phyloP scores from a whole-genome alignment of 2,888 invertebrate genomes.

The Pantelozetes paolii region DNA sequence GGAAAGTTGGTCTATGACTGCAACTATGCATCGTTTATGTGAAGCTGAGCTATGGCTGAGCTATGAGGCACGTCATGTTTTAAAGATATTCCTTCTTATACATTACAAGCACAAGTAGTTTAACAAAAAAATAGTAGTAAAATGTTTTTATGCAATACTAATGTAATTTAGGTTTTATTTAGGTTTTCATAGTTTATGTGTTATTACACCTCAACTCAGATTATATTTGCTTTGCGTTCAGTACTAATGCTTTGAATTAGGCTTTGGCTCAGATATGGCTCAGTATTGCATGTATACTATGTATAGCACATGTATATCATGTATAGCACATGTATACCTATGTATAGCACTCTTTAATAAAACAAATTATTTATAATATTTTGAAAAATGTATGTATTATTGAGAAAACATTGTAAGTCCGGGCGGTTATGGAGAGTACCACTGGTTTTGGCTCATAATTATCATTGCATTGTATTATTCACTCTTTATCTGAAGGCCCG shows the following conservation, averaged over 20 bases:
- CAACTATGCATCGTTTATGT: slow-evolving; percentile 29
- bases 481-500: neutral
- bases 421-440: neutral
- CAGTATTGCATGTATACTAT: too few relatives aligned
- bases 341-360: too few relatives aligned
- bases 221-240: slow-evolving; percentile 14
- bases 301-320: too few relatives aligned
- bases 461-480: neutral
- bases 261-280: slow-evolving; percentile 1
- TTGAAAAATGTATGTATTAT: too few relatives aligned
- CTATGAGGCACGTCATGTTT: slow-evolving; percentile 33
- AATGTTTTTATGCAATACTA: slow-evolving; percentile 36
- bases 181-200: slow-evolving; percentile 36
- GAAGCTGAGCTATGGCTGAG: neutral
- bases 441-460: neutral
- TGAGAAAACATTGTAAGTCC: neutral
- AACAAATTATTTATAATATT: too few relatives aligned
- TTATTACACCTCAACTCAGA: slow-evolving; percentile 34
- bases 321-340: too few relatives aligned
- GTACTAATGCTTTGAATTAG: slow-evolving; percentile 22
- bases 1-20: neutral
- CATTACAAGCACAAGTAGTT: neutral
- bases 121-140: slow-evolving; percentile 4
- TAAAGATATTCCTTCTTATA: slow-evolving; percentile 6
- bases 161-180: slow-evolving; percentile 37